A percentile compares a stretch with the other conserved stretches of the same genome.
Conservation (phyloP, 1,140 invertebrate species). For the Drosophila sechellia region DNA sequence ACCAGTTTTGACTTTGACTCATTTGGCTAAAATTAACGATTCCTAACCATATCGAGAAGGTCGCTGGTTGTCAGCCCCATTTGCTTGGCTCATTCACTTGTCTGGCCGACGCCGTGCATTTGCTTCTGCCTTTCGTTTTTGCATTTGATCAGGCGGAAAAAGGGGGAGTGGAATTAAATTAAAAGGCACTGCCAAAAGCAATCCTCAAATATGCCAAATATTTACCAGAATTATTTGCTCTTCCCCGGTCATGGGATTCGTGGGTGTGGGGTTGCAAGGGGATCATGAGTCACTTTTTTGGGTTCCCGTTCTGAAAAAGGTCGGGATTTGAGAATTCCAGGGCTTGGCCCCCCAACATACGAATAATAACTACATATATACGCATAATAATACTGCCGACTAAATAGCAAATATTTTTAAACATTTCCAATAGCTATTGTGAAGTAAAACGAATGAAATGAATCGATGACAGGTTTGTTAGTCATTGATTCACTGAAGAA, state of each 20-base stretch:
- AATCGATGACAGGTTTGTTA: conserved; percentile 3
- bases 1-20: conserved; percentile 63
- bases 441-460: not conserved
- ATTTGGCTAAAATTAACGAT: conserved; percentile 75
- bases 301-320: conserved; percentile 11
- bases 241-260: conserved; percentile 11
- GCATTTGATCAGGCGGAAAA: conserved; percentile 20
- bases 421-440: not conserved
- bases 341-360: not conserved
- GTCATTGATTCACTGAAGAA: not conserved
- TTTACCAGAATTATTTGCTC: conserved; percentile 66
- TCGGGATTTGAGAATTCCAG: not conserved
- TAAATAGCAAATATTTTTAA: not conserved
- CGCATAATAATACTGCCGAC: no score
- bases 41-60: conserved; percentile 79
- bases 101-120: conserved; percentile 63
- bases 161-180: conserved; percentile 41
- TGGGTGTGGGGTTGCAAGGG: conserved; percentile 16
- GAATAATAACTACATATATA: no score
- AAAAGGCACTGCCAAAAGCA: conserved; percentile 71
- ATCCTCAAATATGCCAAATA: conserved; percentile 74
- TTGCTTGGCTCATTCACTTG: conserved; percentile 71
- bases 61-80: conserved; percentile 64
- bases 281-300: conserved; percentile 55
- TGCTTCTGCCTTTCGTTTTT: conserved; percentile 60